phyloP scores from a whole-genome alignment of 1,140 invertebrate species.

The Coboldia fuscipes region DNA sequence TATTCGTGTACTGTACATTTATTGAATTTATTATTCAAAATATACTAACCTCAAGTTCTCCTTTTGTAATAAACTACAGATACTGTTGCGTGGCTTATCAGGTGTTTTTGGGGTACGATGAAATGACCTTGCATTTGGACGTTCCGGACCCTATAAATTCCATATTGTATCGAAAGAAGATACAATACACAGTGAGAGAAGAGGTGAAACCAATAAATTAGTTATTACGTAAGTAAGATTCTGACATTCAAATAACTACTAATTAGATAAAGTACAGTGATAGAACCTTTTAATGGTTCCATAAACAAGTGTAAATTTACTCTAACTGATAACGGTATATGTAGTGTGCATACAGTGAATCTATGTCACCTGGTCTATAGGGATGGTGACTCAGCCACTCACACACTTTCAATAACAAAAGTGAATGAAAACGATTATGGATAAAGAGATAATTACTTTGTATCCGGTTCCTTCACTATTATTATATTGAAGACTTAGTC shows the following conservation, averaged over 20 bases:
- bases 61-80: constrained; percentile 2
- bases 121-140: constrained; percentile 1
- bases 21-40: too few relatives aligned
- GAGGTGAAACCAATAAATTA: background rate
- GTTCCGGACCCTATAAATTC: background rate
- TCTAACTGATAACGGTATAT: too few relatives aligned
- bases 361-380: too few relatives aligned
- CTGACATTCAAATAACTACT: background rate
- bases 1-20: too few relatives aligned
- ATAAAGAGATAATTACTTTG: constrained; percentile 2
- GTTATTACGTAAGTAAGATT: background rate
- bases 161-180: background rate
- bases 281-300: too few relatives aligned
- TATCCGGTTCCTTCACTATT: background rate
- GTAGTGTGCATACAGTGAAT: too few relatives aligned
- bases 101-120: constrained; percentile 4
- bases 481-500: constrained; percentile 4
- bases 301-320: too few relatives aligned
- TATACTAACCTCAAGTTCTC: constrained; percentile 1
- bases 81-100: constrained; percentile 3
- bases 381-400: too few relatives aligned
- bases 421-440: too few relatives aligned
- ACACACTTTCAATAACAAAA: too few relatives aligned
- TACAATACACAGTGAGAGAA: background rate
- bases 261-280: too few relatives aligned